These are phyloP conservation scores for Gallinago nigripennis DNA, from an alignment of 2,797 vertebrate genomes.

Conservation along the genomic window DNA sequence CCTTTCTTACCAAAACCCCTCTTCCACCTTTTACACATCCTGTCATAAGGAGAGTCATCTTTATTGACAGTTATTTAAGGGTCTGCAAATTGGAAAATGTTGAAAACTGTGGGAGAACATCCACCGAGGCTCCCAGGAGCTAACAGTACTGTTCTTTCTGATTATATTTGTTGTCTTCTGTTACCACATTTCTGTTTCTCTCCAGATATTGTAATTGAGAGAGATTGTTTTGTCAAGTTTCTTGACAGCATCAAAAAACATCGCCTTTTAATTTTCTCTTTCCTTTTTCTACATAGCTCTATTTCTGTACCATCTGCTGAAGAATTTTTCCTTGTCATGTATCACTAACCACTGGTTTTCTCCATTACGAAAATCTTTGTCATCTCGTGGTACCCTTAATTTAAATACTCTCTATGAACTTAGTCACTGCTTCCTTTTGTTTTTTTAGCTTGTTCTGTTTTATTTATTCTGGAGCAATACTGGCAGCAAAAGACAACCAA, in stretches of 20 bases:
- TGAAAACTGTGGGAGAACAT: background rate
- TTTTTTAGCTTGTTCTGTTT: conserved; percentile 31
- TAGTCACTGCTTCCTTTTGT: conserved; percentile 32
- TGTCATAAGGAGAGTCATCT: background rate
- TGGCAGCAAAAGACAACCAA: conserved; percentile 26
- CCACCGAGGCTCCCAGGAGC: background rate
- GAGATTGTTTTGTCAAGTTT: conserved; percentile 48
- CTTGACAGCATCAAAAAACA: conserved; percentile 8
- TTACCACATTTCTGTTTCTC: background rate
- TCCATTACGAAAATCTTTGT: conserved; percentile 10
- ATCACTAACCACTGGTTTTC: conserved; percentile 36
- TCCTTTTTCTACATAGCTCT: background rate
- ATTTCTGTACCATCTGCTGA: conserved; percentile 34
- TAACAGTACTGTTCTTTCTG: background rate
- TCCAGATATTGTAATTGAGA: background rate
- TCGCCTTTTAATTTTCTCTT: conserved; percentile 28
- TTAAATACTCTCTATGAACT: conserved; percentile 39
- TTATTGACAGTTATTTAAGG: background rate
- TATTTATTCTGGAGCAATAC: conserved; percentile 50
- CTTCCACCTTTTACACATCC: background rate
- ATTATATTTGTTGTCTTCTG: background rate
- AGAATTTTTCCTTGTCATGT: background rate
- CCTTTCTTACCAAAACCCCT: background rate
- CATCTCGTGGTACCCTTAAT: conserved; percentile 33
- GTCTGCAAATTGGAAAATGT: background rate